phyloP scores from a whole-genome alignment of 2,888 invertebrate genomes.

The Zhuqinia jingwanae region DNA sequence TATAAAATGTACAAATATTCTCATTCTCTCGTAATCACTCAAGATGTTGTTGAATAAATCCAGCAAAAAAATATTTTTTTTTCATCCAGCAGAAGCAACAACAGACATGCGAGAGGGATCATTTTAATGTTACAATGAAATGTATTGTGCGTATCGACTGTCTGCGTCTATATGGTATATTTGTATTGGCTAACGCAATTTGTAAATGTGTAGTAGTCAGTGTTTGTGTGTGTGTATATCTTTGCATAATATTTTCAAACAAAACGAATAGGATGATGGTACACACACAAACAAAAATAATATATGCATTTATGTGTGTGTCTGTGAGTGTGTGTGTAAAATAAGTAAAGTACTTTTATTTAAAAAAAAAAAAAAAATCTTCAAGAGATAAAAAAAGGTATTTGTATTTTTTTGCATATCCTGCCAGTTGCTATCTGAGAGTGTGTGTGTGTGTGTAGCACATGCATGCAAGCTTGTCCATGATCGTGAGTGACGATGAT shows the following conservation, averaged over 20 bases:
- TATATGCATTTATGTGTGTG: constrained; percentile 34
- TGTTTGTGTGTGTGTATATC: neutral
- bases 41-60: too few relatives aligned
- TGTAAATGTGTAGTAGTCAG: neutral
- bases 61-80: too few relatives aligned
- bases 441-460: constrained; percentile 9
- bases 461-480: constrained; percentile 44
- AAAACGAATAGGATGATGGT: too few relatives aligned
- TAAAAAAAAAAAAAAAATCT: too few relatives aligned
- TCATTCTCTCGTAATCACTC: too few relatives aligned
- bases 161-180: too few relatives aligned
- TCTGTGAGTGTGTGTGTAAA: neutral
- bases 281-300: too few relatives aligned
- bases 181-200: too few relatives aligned
- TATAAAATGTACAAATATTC: neutral
- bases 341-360: constrained; percentile 15
- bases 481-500: constrained; percentile 37
- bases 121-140: constrained; percentile 2
- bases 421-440: constrained; percentile 30
- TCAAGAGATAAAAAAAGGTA: constrained; percentile 48
- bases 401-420: constrained; percentile 67
- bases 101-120: too few relatives aligned
- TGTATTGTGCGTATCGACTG: neutral
- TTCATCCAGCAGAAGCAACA: too few relatives aligned
- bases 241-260: neutral